Evolutionary conservation across 2,797 vertebrate species (phyloP).

Genomic region (Pseudochaenichthys georgianus): DNA sequence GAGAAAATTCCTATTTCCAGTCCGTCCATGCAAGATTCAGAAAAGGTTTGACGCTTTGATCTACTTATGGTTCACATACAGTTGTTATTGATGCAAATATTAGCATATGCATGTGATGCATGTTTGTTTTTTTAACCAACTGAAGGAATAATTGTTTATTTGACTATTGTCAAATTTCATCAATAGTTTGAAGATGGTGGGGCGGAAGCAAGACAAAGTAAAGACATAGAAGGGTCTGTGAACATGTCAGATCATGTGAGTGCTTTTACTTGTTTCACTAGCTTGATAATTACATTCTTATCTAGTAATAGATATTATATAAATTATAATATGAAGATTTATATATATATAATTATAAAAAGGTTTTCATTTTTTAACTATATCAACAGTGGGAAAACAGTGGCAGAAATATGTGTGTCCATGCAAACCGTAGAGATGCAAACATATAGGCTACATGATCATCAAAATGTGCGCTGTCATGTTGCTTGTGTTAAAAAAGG

Average conservation of each 20-base stretch:
- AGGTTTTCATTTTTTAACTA: no score
- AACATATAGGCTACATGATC: no score
- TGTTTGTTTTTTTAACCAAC: neutral
- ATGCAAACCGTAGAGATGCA: neutral
- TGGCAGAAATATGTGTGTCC: neutral
- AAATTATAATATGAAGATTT: no score
- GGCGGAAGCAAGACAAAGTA: constrained; percentile 70
- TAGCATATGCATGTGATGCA: neutral
- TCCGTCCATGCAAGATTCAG: constrained; percentile 80
- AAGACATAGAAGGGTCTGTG: constrained; percentile 77
- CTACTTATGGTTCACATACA: neutral
- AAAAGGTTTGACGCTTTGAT: constrained; percentile 81
- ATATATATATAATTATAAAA: no score
- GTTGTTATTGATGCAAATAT: no score
- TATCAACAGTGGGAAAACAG: neutral
- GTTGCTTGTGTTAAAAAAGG: neutral
- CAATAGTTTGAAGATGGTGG: constrained; percentile 81
- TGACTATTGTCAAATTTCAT: neutral
- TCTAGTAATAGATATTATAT: neutral
- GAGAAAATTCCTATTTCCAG: constrained; percentile 85
- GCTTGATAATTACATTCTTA: neutral
- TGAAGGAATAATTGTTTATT: neutral
- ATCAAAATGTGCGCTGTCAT: neutral
- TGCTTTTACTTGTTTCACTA: constrained; percentile 21
- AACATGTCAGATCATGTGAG: constrained; percentile 87